Conservation (phyloP, 2,113 vertebrate species). For the Bambusicola thoracicus region DNA sequence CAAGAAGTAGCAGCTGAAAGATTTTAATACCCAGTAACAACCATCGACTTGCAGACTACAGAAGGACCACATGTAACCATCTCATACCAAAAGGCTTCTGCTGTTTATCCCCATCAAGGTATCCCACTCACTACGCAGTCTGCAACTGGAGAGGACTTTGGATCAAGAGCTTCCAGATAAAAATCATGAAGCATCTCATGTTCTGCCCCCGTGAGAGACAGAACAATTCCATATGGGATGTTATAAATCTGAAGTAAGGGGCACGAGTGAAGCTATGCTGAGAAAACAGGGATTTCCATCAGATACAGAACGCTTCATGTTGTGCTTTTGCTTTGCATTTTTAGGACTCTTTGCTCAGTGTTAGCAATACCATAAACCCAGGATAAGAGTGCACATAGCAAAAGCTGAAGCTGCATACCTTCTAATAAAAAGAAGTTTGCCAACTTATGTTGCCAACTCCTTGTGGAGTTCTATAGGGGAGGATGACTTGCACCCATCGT, state of each 20-base stretch:
- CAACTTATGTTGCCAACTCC: background rate
- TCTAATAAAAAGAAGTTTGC: background rate
- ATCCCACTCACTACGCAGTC: background rate
- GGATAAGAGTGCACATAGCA: background rate
- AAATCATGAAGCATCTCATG: background rate
- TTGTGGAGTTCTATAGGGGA: background rate
- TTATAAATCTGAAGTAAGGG: background rate
- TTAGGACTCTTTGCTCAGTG: background rate
- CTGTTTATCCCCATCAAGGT: rapidly evolving
- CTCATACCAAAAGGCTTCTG: background rate
- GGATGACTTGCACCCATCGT: background rate
- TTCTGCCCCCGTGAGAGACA: too few species aligned
- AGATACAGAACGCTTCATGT: background rate
- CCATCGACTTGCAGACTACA: background rate
- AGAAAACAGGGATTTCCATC: background rate
- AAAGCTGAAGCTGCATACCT: background rate
- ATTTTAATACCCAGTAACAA: background rate
- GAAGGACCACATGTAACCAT: background rate
- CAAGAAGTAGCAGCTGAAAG: background rate
- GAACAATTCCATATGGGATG: background rate
- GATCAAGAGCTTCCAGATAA: background rate
- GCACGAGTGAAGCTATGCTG: background rate
- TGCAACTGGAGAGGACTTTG: background rate
- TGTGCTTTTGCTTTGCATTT: background rate
- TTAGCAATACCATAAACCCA: background rate